A percentile compares a stretch with the other conserved stretches of the same genome.
phyloP scores from a whole-genome alignment of 1,140 invertebrate species.

The Mactra quadrangularis region DNA sequence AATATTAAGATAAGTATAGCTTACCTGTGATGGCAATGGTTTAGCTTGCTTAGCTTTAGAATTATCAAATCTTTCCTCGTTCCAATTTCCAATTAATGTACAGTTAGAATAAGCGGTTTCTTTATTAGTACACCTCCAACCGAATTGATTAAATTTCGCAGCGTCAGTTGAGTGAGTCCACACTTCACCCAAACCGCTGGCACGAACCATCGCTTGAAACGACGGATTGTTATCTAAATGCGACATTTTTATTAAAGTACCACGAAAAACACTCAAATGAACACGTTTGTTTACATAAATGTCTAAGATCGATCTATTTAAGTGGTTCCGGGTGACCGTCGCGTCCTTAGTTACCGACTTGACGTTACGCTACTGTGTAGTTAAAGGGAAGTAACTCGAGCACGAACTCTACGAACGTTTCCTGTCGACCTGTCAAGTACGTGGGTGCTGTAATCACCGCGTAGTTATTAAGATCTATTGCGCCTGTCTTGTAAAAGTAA shows the following conservation, averaged over 20 bases:
- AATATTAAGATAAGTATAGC: no score
- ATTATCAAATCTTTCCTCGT: conserved; percentile 76
- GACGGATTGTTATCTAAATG: conserved; percentile 67
- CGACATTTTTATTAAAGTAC: conserved; percentile 32
- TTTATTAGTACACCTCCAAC: conserved; percentile 78
- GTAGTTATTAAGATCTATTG: no score
- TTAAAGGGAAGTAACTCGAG: not conserved
- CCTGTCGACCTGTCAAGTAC: no score
- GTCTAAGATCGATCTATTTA: not conserved
- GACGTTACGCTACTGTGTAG: not conserved
- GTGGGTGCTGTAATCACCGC: no score
- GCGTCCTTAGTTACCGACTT: conserved; percentile 23
- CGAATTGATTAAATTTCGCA: conserved; percentile 74
- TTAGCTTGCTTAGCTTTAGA: conserved; percentile 66
- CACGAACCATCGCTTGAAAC: conserved; percentile 73
- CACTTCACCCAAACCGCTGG: conserved; percentile 74
- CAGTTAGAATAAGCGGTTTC: conserved; percentile 71
- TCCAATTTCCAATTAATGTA: conserved; percentile 79
- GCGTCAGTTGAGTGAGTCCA: conserved; percentile 75
- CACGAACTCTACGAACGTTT: no score
- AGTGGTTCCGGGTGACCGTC: conserved; percentile 20
- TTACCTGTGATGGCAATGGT: conserved; percentile 77
- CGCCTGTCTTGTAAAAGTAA: no score
- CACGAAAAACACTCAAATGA: conserved; percentile 2
- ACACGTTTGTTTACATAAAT: conserved; percentile 11